These are phyloP conservation scores for Bombylius major DNA, from an alignment of 2,888 invertebrate species.

Conservation along the genomic window DNA sequence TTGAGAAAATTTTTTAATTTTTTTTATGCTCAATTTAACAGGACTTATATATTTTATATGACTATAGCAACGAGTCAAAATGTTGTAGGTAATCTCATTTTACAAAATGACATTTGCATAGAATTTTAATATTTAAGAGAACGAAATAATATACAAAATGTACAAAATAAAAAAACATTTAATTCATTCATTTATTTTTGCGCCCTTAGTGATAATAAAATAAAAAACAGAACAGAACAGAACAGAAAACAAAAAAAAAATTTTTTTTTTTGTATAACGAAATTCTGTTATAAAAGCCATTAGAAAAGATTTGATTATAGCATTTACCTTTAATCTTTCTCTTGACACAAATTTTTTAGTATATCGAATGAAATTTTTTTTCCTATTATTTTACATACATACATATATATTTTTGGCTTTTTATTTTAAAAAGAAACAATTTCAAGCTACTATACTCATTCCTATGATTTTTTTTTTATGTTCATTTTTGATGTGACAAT, in stretches of 20 bases:
- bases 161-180: no score
- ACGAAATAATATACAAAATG: background rate
- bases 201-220: slow-evolving; percentile 16
- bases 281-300: slow-evolving; percentile 7
- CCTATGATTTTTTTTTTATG: no score
- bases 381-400: background rate
- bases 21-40: no score
- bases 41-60: no score
- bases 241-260: no score
- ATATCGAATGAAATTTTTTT: no score
- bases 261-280: no score
- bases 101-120: slow-evolving; percentile 13
- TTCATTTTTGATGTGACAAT: no score
- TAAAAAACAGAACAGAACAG: no score
- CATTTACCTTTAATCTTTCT: slow-evolving; percentile 15
- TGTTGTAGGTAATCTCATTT: slow-evolving; percentile 4
- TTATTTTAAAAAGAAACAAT: no score
- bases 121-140: background rate
- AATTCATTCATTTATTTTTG: background rate
- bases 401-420: background rate
- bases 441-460: background rate
- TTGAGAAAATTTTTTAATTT: no score
- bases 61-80: no score
- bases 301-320: slow-evolving; percentile 16
- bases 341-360: background rate